Evolutionary conservation across 37 sponge, comb jelly and placozoan genomes (phyloP), one percentile per base, ranked within the genome.

Genomic region (Diacarnus erythraeanus): DNA sequence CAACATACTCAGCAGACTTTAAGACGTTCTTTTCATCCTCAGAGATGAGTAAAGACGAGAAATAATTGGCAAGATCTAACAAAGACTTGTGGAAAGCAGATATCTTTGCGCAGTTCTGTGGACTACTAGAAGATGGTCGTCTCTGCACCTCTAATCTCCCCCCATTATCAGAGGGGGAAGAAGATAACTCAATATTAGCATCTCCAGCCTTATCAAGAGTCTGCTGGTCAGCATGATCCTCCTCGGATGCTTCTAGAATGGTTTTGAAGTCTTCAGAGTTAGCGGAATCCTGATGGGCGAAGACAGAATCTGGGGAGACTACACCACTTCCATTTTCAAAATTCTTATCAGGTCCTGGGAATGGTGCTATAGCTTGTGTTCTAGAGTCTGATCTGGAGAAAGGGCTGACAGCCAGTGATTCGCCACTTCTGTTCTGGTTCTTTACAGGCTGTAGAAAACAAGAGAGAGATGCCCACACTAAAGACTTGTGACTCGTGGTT

Each of bases 21-120:
- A 81, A 65, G 8, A 90, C 83, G 31, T 69, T 69, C 6, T 39
- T 30, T 5, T 75, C 88, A 61, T 87, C 71, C 6, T 83, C 77
- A 26, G 92, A 91, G 18, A 83, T 37, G 67, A 91, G 71, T 18
- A 87, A 36, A 33, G 65, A 51, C 2, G 87, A 71, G 17, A 91
- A 42, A 35, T 36, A 40, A 51, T 43, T 21, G 21, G 67, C 78
- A 23, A 78, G 51, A 23, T 40, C 41, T 21, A 57, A 74, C 8
- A 74, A 21, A 33, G 57, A 74, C 20, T 60, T 60, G 41, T 76
- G 77, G 41, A 76, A 76, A 23, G 47, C 74, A 17, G 54, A 30
- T 9, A 76, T 76, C 63, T 60, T 76, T 10, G 18, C 59, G 6
- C 27, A 4, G 26, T 76, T 57, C 63, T 76, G 63, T 22, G 77